Evolutionary conservation across 2,797 vertebrate species (phyloP), one percentile per base, ranked within the genome.

Genomic region (Propithecus perrieri): DNA sequence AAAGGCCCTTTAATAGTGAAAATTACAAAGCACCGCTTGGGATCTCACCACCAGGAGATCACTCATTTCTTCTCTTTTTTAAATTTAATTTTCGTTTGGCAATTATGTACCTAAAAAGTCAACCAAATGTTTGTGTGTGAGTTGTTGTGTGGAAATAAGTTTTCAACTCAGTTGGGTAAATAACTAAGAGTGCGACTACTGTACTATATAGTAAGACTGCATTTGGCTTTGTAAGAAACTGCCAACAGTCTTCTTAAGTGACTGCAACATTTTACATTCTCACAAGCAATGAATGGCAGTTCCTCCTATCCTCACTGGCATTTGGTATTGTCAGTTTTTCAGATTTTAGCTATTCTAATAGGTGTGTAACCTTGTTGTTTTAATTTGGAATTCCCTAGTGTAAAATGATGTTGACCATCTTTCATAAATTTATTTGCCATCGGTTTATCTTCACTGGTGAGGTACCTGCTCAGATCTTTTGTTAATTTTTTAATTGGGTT

Each of bases 351-450:
- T 2, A 22, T 72, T 53, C 4, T 48, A 35, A 43, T 59, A 79
- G 15, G 3, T 4, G 5, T 26, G 0, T n/a, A 22, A 38, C 13
- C 0, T 61, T 85, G 1, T 0, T 57, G n/a, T 22, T 71, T 74
- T 57, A 46, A 14, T 71, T 89, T 85, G 2, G 2, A 85, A n/a
- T 84, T 85, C 4, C 41, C 2, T 69, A 46, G 20, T 67, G 12
- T 46, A 83, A 85, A 87, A 22, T 81, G 55, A n/a, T 7, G 24
- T 22, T 63, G 33, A 80, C 1, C 2, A 50, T 75, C 17, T 75
- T 90, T 84, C 15, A 7, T n/a, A 92, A 48, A 48, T 74, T 59
- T 15, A 33, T 84, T 84, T 84, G 15, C 15, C 5, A 11, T 89
- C 11, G 35, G 7, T 13, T 7, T 78, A 55, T 78, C 61, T 86